These are phyloP conservation scores for Protobothrops flavoviridis DNA, from an alignment of 2,113 vertebrate genomes.

Conservation along the genomic window DNA sequence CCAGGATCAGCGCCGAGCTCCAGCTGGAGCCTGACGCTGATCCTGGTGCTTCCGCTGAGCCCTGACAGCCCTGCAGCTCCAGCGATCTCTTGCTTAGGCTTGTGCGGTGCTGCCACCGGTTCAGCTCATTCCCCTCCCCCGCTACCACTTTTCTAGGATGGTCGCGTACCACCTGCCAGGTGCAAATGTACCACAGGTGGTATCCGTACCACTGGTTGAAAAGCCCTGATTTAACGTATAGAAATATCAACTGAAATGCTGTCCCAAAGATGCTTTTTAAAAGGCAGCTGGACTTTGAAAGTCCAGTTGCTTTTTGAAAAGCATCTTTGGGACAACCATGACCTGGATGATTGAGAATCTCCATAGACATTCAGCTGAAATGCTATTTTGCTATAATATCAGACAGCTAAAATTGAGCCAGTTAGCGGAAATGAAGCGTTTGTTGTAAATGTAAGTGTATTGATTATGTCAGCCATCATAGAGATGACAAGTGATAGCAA, in stretches of 20 bases:
- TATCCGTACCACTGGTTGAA: too few relatives aligned
- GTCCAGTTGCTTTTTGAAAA: not conserved
- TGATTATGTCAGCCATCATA: not conserved
- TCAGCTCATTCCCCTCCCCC: too few relatives aligned
- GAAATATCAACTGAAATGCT: not conserved
- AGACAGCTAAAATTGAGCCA: not conserved
- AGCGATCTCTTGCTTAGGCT: too few relatives aligned
- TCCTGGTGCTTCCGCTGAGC: too few relatives aligned
- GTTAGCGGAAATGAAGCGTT: slow-evolving; percentile 4
- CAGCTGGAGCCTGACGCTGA: too few relatives aligned
- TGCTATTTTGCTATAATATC: not conserved
- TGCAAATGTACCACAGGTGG: too few relatives aligned
- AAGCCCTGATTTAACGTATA: not conserved
- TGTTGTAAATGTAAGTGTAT: not conserved
- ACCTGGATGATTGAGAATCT: not conserved
- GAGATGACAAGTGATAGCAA: not conserved
- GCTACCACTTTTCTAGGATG: too few relatives aligned
- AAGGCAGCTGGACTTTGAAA: not conserved
- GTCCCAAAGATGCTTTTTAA: not conserved
- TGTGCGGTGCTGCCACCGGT: too few relatives aligned
- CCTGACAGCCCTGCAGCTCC: too few relatives aligned
- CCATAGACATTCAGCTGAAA: not conserved
- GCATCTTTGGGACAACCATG: not conserved
- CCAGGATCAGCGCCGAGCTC: too few relatives aligned
- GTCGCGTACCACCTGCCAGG: too few relatives aligned